phyloP scores from a whole-genome alignment of 2,797 vertebrate genomes.

The Amazona ochrocephala region DNA sequence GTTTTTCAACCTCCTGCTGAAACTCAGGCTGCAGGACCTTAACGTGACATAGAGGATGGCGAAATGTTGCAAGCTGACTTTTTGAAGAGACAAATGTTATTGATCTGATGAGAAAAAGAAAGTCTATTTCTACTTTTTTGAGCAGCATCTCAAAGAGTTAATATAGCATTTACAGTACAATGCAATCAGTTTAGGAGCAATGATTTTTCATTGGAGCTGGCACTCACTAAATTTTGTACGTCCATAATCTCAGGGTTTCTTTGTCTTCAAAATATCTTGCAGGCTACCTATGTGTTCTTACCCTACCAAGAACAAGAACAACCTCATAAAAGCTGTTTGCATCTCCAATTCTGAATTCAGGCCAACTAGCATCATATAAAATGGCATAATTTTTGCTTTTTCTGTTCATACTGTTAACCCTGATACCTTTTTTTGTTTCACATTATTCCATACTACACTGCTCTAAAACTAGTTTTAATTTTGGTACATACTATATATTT shows the following conservation, averaged over 20 bases:
- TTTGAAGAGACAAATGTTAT: neutral
- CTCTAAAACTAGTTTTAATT: conserved; percentile 61
- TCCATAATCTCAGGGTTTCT: neutral
- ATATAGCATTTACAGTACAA: neutral
- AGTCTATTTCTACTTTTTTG: neutral
- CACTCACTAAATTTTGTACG: neutral
- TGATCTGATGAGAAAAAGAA: neutral
- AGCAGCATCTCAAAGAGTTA: neutral
- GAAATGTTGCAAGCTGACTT: neutral
- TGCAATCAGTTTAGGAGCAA: neutral
- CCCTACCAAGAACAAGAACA: neutral
- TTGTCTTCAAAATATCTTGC: neutral
- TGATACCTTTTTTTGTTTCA: neutral
- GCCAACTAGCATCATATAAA: neutral
- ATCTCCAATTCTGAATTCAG: neutral
- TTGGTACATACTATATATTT: conserved; percentile 65
- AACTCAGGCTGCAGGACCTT: neutral
- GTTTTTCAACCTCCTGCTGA: neutral
- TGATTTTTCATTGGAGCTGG: neutral
- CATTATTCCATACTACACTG: neutral
- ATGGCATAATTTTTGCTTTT: conserved; percentile 11
- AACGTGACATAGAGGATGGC: neutral
- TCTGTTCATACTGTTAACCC: neutral
- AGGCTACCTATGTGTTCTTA: neutral
- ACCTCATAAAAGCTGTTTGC: neutral